phyloP scores from a whole-genome alignment of 2,888 invertebrate species.

The Lepidochitona cinerea region DNA sequence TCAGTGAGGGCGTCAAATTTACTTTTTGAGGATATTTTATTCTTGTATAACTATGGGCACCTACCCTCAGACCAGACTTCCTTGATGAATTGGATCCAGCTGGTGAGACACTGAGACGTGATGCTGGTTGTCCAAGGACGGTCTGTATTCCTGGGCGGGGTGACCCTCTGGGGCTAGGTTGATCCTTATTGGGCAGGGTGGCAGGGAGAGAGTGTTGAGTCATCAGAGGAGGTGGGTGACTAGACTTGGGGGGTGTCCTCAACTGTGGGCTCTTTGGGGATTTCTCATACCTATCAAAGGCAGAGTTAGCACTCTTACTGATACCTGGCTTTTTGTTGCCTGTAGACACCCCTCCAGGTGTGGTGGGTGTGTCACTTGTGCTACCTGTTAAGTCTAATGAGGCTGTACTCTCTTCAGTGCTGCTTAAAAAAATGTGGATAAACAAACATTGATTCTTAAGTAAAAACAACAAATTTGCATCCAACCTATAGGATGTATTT shows the following conservation, averaged over 20 bases:
- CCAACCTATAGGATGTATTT: too few species aligned
- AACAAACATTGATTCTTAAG: too few species aligned
- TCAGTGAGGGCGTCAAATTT: too few species aligned
- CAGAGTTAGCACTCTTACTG: conserved; percentile 46
- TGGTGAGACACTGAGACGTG: background rate
- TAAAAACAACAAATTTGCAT: too few species aligned
- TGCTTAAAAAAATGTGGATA: too few species aligned
- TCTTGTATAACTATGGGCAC: too few species aligned
- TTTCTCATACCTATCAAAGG: conserved; percentile 51
- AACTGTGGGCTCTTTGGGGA: conserved; percentile 31
- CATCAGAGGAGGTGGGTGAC: background rate
- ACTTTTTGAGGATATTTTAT: too few species aligned
- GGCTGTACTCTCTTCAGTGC: background rate
- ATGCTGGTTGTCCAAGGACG: background rate
- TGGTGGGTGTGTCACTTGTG: background rate
- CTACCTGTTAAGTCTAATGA: background rate
- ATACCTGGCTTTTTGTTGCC: background rate
- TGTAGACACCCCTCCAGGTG: conserved; percentile 13
- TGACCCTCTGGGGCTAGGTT: conserved; percentile 27
- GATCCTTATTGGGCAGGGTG: conserved; percentile 18
- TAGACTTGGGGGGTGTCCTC: conserved; percentile 13
- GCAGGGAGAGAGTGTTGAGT: conserved; percentile 16
- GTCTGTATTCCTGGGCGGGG: background rate
- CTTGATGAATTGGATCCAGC: conserved; percentile 21
- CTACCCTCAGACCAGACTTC: background rate